These are phyloP conservation scores for Drosophila pegasa DNA, from an alignment of 2,888 invertebrate species.

Conservation along the genomic window DNA sequence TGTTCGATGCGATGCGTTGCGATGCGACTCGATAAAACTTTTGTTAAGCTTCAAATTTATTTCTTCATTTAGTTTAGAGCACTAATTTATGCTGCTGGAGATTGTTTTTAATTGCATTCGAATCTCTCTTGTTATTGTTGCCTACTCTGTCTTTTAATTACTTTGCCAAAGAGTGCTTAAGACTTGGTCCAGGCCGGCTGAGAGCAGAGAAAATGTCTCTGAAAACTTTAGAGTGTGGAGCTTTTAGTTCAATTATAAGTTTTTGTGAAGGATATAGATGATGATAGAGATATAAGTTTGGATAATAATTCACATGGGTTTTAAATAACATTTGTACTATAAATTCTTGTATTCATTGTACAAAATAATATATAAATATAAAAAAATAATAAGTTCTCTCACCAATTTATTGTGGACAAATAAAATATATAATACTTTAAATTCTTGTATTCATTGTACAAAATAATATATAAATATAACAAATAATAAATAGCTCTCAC, in stretches of 20 bases:
- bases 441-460: no score
- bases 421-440: no score
- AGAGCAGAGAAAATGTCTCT: background rate
- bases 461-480: no score
- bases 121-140: background rate
- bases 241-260: background rate
- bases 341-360: no score
- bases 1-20: background rate
- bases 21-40: background rate
- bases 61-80: background rate
- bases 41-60: slow-evolving; percentile 1
- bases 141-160: background rate
- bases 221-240: background rate
- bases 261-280: background rate
- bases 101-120: slow-evolving; percentile 4
- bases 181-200: background rate
- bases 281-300: background rate
- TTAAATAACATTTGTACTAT: no score
- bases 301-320: no score
- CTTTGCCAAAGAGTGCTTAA: background rate
- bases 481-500: no score
- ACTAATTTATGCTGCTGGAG: background rate
- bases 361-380: no score
- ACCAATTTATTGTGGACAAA: no score
- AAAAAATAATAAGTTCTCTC: no score